Evolutionary conservation across 92 coral and sea anemone species (phyloP).

Genomic region (Heteractis magnifica): DNA sequence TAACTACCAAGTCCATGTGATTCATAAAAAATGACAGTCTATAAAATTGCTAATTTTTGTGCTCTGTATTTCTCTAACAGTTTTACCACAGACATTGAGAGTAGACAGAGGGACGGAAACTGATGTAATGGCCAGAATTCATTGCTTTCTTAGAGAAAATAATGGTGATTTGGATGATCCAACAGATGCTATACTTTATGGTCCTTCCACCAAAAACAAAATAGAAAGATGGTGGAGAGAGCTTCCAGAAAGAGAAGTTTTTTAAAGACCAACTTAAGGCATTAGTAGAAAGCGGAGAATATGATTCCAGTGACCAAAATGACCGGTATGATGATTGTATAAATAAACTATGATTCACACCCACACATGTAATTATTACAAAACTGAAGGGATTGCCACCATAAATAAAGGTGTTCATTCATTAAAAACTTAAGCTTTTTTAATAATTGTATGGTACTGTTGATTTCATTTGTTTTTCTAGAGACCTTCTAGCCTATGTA

Average conservation of each 20-base stretch:
- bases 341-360: too few relatives aligned
- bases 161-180: constrained; percentile 43
- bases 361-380: too few relatives aligned
- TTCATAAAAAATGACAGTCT: too few relatives aligned
- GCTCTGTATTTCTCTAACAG: constrained; percentile 2
- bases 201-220: constrained; percentile 25
- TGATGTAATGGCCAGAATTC: constrained; percentile 28
- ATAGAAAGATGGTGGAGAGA: constrained; percentile 58
- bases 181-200: constrained; percentile 40
- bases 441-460: not conserved
- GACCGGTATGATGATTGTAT: too few relatives aligned
- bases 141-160: constrained; percentile 40
- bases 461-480: constrained; percentile 4
- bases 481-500: constrained; percentile 20
- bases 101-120: constrained; percentile 25
- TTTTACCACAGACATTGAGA: constrained; percentile 38
- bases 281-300: constrained; percentile 49
- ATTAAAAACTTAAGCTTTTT: not conserved
- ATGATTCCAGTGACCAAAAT: constrained; percentile 46
- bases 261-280: constrained; percentile 49
- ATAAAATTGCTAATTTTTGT: not conserved
- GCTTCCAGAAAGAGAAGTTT: constrained; percentile 48
- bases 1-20: too few relatives aligned
- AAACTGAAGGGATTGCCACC: too few relatives aligned
- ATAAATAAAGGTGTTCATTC: too few relatives aligned